Base-by-base conservation (phyloP, 2,888 invertebrate species). In the Allygus modestus region DNA sequence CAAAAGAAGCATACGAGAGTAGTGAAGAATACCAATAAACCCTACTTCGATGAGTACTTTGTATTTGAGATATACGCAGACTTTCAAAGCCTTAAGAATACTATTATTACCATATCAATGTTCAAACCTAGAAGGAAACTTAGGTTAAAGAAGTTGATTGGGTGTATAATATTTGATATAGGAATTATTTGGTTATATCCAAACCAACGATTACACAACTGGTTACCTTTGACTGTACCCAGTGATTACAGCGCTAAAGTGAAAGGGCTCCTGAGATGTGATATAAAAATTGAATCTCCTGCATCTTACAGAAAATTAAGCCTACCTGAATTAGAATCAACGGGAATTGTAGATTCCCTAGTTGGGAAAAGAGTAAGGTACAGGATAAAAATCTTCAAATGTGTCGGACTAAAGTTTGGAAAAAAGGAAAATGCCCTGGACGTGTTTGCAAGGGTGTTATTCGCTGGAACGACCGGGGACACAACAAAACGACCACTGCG, bases 11-110 rank as follows among this genome's bases (percentile, higher is more conserved):
- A 26, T 7, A 73, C 73, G 31, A 73, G 54, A 73, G 58, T 75
- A 15, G 23, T 58, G n/a, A 58, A 54, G 46, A n/a, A 54, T 26
- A 73, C 83, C 0, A 71, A 83, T 37, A 43, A 71, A n/a, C 83
- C 83, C 12, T 83, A 73, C 41, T 83, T 58, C 75, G 51, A 83
- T 73, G 83, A 83, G 23, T 73, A 73, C n/a, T 73, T 73, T 73
- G 73, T 73, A 23, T 73, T 73, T 41, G 73, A 73, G 12, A 11
- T 73, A 7, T 15, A 73, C 41, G 1, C 73, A 73, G 12, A 17
- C 43, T 73, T 73, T 43, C 5, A 73, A 7, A 41, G n/a, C 20
- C 9, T 73, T 12, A 20, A 41, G 20, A 17, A 20, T 20, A 73
- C 73, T 11, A 73, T 41, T 37, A n/a, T 73, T 12, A 73, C 41